Base-by-base conservation (phyloP, 2,113 vertebrate species). In the Trogon surrucura region DNA sequence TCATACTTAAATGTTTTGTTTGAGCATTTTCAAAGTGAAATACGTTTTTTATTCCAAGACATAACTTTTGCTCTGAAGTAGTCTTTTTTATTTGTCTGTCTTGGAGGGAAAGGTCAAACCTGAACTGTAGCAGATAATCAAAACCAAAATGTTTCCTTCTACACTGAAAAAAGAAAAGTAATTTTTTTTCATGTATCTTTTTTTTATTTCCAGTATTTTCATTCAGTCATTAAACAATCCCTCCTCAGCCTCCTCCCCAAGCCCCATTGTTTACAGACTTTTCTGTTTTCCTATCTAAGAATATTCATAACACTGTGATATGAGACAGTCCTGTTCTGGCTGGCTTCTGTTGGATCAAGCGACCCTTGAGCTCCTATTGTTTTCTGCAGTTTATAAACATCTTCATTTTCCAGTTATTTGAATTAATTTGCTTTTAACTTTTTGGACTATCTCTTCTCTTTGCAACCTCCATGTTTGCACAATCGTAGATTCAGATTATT, bases 221-320 rank as follows among this genome's bases (percentile, higher is more conserved):
- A 77, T 86, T 89, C 78, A 69, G 70, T 91, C 45, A 32, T 84
- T 85, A 92, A 94, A 85, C 53, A 89, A 89, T 41, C 67, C 18
- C 38, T 79, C 51, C n/a, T 72, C 72, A 73, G 67, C 88, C 75
- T 93, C 60, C 47, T 94, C 47, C 69, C 56, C 34, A 87, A 75
- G 11, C 30, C 62, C 78, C 54, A 89, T 94, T 95, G 91, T 95
- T 95, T 96, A 69, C 84, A 85, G 58, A 56, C 3, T 11, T 80
- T 54, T 92, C 85, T 93, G 67, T 86, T 92, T 94, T 94, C 92
- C 86, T 96, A 85, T 95, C 89, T 91, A 92, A 96, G 92, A 93
- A 94, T 79, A 82, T 81, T 92, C 71, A 34, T 21, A 89, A 74
- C 66, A 29, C 66, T 73, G 62, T 91, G 89, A 94, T 92, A 92